Evolutionary conservation across 2,888 invertebrate genomes (phyloP), one percentile per base, ranked within the genome.

Genomic region (Pterobdella sp.): DNA sequence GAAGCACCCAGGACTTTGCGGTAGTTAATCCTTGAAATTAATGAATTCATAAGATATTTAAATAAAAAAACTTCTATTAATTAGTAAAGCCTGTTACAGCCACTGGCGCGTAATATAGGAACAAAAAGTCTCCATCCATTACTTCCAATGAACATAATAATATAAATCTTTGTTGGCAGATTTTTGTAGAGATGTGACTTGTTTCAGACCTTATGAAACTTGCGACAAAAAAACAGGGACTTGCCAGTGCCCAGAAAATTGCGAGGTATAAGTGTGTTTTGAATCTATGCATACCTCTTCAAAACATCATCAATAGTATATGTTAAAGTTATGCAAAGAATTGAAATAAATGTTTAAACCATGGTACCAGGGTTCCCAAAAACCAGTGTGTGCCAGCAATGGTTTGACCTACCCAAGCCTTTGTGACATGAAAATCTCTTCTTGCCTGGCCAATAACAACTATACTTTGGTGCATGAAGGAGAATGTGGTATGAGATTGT

Each of bases 351-450:
- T n/a, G n/a, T n/a, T n/a, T n/a, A n/a, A n/a, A n/a, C 31, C 31
- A 1, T 32, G 26, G 18, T 72, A 56, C 35, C 72, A 74, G n/a
- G 56, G 29, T 22, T 26, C n/a, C 14, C 22, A 3, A 1, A 52
- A 68, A 37, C 66, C 68, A 56, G 69, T 73, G 34, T 73, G 73
- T 73, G 73, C 69, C 18, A 69, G 69, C 64, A 69, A 73, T n/a
- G 73, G 73, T 0, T 36, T 73, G 68, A 69, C 73, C 26, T 73
- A 73, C 34, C 69, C 73, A 4, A 73, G 73, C 42, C 69, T 56
- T 37, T 73, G 73, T 37, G 32, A 36, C 49, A 36, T 73, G 69
- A 64, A 34, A 26, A 52, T 52, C n/a, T 56, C 56, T 52, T 31
- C 71, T 31, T 71, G 71, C 52, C 34, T 32, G 10, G 22, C 32